Conservation (phyloP, 2,888 invertebrate species). For the Drosophila subsilvestris region DNA sequence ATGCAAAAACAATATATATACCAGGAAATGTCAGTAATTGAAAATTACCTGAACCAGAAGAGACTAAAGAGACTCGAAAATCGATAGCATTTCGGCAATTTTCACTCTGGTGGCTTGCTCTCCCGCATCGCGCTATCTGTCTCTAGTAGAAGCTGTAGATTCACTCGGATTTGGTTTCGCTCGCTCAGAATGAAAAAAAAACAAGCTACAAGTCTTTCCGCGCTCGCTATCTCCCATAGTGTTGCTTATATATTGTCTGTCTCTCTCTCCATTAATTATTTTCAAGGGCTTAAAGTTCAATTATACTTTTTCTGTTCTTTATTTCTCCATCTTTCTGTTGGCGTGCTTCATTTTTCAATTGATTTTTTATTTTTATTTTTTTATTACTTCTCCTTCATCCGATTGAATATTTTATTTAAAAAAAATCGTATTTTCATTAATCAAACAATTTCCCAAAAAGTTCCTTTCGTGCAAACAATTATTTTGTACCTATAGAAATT, state of each 20-base stretch:
- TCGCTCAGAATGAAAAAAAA: no score
- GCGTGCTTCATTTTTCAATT: neutral
- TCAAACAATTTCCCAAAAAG: neutral
- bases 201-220: no score
- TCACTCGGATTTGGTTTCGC: no score
- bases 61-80: neutral
- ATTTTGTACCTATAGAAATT: neutral
- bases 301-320: neutral
- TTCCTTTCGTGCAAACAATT: neutral
- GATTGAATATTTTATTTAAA: neutral
- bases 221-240: no score
- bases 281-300: neutral
- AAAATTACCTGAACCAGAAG: constrained; percentile 3
- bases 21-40: neutral
- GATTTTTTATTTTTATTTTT: neutral
- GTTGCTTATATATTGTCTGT: neutral
- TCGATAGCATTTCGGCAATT: constrained; percentile 8
- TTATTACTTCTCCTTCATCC: neutral
- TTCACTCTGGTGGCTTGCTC: no score
- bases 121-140: no score
- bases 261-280: neutral
- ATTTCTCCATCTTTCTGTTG: neutral
- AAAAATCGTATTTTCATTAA: neutral
- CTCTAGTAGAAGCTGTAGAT: no score
- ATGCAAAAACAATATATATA: constrained; percentile 6